Percentiles rank a stretch among this genome's conserved stretches.
phyloP scores from a whole-genome alignment of 2,113 vertebrate species.

The Arothron firmamentum region DNA sequence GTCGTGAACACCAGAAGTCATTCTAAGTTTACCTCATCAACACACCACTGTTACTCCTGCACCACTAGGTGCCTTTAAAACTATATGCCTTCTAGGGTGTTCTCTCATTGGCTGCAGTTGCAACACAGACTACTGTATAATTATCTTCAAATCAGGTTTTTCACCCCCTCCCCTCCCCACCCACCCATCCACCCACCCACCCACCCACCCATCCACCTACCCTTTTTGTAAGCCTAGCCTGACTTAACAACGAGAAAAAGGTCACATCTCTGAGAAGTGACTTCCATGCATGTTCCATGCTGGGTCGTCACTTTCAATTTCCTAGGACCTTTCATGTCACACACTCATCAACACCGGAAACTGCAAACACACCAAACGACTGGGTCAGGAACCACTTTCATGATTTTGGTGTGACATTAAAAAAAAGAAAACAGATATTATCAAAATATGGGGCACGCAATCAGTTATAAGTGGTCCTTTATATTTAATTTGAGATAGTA shows the following conservation, averaged over 20 bases:
- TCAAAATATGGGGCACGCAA: not conserved
- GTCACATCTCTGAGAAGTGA: slow-evolving; percentile 78
- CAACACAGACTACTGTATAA: slow-evolving; percentile 65
- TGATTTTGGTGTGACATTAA: not conserved
- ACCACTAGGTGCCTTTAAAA: slow-evolving; percentile 62
- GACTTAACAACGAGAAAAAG: slow-evolving; percentile 75
- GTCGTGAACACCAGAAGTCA: slow-evolving; percentile 64
- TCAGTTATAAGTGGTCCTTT: not conserved
- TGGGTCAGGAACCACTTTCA: slow-evolving; percentile 1
- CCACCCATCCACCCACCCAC: too few relatives aligned
- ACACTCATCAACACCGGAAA: slow-evolving; percentile 53
- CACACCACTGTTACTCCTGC: slow-evolving; percentile 51
- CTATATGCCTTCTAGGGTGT: slow-evolving; percentile 65
- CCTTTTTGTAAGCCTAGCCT: slow-evolving; percentile 46
- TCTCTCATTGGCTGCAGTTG: slow-evolving; percentile 52
- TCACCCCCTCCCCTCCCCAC: slow-evolving; percentile 23
- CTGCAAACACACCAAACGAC: slow-evolving; percentile 28
- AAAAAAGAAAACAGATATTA: too few relatives aligned
- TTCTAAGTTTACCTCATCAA: slow-evolving; percentile 64
- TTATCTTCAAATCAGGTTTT: slow-evolving; percentile 68
- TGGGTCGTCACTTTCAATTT: slow-evolving; percentile 79
- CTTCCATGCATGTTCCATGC: slow-evolving; percentile 73
- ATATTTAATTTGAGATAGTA: too few relatives aligned
- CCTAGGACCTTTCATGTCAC: slow-evolving; percentile 73
- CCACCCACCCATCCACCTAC: too few relatives aligned